Evolutionary conservation across 2,888 invertebrate genomes (phyloP).

Genomic region (Mythimna albipuncta): DNA sequence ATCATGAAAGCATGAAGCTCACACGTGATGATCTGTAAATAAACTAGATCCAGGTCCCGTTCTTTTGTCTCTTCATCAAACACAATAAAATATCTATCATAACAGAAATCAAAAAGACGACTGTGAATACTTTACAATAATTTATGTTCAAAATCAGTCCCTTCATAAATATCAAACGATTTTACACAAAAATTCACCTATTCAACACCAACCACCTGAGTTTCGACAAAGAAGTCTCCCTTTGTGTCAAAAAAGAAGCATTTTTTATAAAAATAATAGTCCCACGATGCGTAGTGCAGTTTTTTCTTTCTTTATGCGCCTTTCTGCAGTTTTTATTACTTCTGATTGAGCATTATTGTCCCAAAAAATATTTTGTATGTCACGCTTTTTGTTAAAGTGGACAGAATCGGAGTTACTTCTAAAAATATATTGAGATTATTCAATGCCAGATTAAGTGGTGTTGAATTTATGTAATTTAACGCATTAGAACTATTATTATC

Average conservation of each 20-base stretch:
- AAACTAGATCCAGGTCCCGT: neutral
- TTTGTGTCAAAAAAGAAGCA: slow-evolving; percentile 73
- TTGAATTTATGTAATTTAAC: slow-evolving; percentile 23
- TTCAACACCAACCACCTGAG: slow-evolving; percentile 81
- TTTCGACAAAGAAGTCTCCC: slow-evolving; percentile 74
- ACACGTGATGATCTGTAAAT: neutral
- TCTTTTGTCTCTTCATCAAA: neutral
- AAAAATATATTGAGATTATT: slow-evolving; percentile 18
- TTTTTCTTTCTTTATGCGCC: slow-evolving; percentile 73
- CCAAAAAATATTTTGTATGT: slow-evolving; percentile 61
- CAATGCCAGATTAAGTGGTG: slow-evolving; percentile 20
- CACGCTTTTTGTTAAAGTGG: slow-evolving; percentile 42
- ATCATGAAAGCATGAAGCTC: neutral
- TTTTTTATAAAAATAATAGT: slow-evolving; percentile 77
- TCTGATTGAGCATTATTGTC: slow-evolving; percentile 76
- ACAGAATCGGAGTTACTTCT: slow-evolving; percentile 15
- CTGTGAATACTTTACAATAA: slow-evolving; percentile 37
- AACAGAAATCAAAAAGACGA: slow-evolving; percentile 34
- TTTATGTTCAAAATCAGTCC: slow-evolving; percentile 50
- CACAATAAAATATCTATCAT: slow-evolving; percentile 13
- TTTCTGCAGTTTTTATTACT: slow-evolving; percentile 73
- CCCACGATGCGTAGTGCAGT: slow-evolving; percentile 82
- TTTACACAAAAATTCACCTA: slow-evolving; percentile 67
- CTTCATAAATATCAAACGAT: slow-evolving; percentile 50
- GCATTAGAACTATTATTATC: slow-evolving; percentile 24